phyloP scores from a whole-genome alignment of 2,888 invertebrate species.

The Meliscaeva auricollis region DNA sequence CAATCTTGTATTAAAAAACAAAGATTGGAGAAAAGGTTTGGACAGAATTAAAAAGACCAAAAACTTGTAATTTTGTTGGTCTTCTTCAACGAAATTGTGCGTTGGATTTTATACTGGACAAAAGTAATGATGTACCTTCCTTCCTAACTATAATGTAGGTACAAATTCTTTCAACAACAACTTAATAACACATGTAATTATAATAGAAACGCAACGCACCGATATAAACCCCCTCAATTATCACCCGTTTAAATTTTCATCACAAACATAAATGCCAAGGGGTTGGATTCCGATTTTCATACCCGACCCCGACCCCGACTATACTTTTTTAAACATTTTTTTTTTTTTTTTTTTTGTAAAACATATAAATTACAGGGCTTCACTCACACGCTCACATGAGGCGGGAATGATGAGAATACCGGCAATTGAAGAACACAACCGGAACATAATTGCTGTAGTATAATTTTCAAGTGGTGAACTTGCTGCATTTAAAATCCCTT shows the following conservation, averaged over 20 bases:
- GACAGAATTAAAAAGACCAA: no score
- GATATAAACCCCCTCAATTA: conserved; percentile 67
- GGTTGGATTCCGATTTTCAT: conserved; percentile 22
- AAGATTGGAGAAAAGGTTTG: no score
- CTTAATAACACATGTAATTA: conserved; percentile 70
- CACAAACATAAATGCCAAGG: conserved; percentile 52
- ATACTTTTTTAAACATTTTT: conserved; percentile 3
- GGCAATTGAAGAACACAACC: conserved; percentile 50
- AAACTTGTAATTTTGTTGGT: neutral
- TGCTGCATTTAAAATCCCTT: conserved; percentile 56
- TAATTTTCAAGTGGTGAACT: conserved; percentile 70
- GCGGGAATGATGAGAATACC: conserved; percentile 33
- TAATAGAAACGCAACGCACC: conserved; percentile 39
- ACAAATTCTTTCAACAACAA: conserved; percentile 53
- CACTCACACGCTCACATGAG: conserved; percentile 31
- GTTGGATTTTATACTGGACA: neutral
- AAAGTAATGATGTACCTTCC: conserved; percentile 26
- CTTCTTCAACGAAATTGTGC: no score
- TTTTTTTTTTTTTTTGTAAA: conserved; percentile 28
- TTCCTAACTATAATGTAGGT: conserved; percentile 27
- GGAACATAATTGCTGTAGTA: conserved; percentile 67
- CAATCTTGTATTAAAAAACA: no score
- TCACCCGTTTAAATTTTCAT: conserved; percentile 74
- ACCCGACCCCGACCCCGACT: neutral
- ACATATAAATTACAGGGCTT: conserved; percentile 67